Evolutionary conservation across 2,888 invertebrate species (phyloP).

Genomic region (Sturmia bella): DNA sequence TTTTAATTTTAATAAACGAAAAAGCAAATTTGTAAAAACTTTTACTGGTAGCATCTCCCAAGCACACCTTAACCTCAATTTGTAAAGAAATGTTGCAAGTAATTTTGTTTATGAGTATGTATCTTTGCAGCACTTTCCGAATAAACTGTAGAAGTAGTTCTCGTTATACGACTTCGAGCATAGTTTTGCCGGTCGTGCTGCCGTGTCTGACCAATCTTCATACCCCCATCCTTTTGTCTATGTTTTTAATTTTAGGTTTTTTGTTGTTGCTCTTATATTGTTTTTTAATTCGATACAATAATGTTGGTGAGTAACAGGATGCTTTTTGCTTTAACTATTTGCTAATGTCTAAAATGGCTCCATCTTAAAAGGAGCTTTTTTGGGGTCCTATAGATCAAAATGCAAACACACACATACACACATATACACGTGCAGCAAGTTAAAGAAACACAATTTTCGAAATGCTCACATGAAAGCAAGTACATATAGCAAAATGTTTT

Average conservation of each 20-base stretch:
- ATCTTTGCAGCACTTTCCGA: neutral
- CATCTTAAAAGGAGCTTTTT: slow-evolving; percentile 22
- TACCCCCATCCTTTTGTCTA: neutral
- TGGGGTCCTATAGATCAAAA: slow-evolving; percentile 53
- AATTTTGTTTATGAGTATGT: too few species aligned
- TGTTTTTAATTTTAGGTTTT: slow-evolving; percentile 31
- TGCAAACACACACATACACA: neutral
- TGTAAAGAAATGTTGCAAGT: too few species aligned
- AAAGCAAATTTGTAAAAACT: neutral
- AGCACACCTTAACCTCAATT: too few species aligned
- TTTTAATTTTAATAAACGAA: too few species aligned
- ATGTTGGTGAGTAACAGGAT: slow-evolving; percentile 5
- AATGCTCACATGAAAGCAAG: neutral
- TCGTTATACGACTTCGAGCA: slow-evolving; percentile 43
- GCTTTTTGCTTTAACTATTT: slow-evolving; percentile 11
- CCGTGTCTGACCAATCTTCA: neutral
- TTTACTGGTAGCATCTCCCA: too few species aligned
- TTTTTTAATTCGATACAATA: slow-evolving; percentile 53
- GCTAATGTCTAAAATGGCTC: slow-evolving; percentile 7
- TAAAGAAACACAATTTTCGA: slow-evolving; percentile 12
- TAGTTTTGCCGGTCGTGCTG: slow-evolving; percentile 32
- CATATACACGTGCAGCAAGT: neutral
- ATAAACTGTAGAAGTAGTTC: too few species aligned
- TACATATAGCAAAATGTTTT: slow-evolving; percentile 5
- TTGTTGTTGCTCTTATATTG: slow-evolving; percentile 25